phyloP scores from a whole-genome alignment of 2,888 invertebrate genomes.

The Neoscelio sp. region DNA sequence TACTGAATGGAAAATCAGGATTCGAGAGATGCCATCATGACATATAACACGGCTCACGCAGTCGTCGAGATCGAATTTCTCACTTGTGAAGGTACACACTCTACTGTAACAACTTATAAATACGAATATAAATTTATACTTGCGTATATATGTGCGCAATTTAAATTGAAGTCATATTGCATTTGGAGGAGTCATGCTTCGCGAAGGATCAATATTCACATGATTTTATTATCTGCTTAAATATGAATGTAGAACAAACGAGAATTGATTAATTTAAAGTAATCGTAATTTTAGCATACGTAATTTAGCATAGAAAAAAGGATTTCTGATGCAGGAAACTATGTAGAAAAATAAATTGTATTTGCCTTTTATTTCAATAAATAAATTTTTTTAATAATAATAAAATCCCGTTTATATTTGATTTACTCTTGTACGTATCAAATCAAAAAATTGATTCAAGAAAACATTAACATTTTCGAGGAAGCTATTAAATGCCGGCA shows the following conservation, averaged over 20 bases:
- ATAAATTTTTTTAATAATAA: too few species aligned
- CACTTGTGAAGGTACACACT: conserved; percentile 3
- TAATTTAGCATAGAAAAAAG: too few species aligned
- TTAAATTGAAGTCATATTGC: conserved; percentile 26
- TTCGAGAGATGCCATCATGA: conserved; percentile 19
- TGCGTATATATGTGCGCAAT: conserved; percentile 16
- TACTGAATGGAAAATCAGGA: conserved; percentile 35
- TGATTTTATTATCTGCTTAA: conserved; percentile 1
- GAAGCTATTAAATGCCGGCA: too few species aligned
- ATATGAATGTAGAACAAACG: too few species aligned
- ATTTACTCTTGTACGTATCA: too few species aligned
- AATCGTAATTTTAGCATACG: background rate
- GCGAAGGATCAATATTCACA: background rate
- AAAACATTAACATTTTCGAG: too few species aligned
- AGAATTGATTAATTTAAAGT: too few species aligned
- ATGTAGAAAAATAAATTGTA: too few species aligned
- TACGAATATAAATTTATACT: conserved; percentile 13
- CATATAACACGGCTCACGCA: conserved; percentile 7
- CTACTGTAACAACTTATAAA: conserved; percentile 32
- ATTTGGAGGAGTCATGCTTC: background rate
- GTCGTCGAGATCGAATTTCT: conserved; percentile 22
- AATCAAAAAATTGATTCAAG: too few species aligned
- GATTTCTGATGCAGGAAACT: too few species aligned
- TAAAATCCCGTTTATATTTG: too few species aligned
- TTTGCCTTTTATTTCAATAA: too few species aligned